Conservation (phyloP, 2,888 invertebrate genomes). For the Rhagium mordax region DNA sequence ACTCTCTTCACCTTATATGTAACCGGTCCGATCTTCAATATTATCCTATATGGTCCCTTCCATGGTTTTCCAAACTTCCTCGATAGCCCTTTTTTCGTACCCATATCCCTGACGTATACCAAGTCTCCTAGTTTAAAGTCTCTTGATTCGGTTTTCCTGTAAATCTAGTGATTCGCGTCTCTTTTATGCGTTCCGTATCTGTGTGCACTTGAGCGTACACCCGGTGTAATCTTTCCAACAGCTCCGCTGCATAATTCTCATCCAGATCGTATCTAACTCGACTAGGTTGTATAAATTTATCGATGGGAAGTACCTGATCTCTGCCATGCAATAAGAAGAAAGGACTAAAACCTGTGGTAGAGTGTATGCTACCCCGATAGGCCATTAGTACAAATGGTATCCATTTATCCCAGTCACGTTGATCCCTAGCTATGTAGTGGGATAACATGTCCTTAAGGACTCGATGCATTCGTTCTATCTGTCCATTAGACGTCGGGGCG, state of each 20-base stretch:
- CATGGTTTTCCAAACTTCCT: conserved; percentile 19
- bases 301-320: conserved; percentile 44
- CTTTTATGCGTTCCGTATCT: conserved; percentile 14
- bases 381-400: conserved; percentile 56
- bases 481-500: background rate
- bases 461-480: background rate
- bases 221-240: conserved; percentile 16
- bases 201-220: conserved; percentile 13
- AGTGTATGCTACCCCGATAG: conserved; percentile 44
- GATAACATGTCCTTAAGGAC: conserved; percentile 49
- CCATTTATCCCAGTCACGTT: conserved; percentile 58
- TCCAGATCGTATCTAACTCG: conserved; percentile 41
- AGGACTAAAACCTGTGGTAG: conserved; percentile 48
- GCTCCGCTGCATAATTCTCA: conserved; percentile 46
- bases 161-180: background rate
- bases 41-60: conserved; percentile 17
- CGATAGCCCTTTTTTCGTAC: conserved; percentile 7
- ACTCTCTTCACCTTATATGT: conserved; percentile 38
- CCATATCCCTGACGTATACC: conserved; percentile 10
- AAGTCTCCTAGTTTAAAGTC: conserved; percentile 8
- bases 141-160: background rate
- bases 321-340: conserved; percentile 50
- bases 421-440: conserved; percentile 56
- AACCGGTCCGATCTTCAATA: conserved; percentile 28
- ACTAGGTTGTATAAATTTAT: conserved; percentile 41